Evolutionary conservation across 2,797 vertebrate genomes (phyloP), one percentile per base, ranked within the genome.

Genomic region (Calcarius lapponicus): DNA sequence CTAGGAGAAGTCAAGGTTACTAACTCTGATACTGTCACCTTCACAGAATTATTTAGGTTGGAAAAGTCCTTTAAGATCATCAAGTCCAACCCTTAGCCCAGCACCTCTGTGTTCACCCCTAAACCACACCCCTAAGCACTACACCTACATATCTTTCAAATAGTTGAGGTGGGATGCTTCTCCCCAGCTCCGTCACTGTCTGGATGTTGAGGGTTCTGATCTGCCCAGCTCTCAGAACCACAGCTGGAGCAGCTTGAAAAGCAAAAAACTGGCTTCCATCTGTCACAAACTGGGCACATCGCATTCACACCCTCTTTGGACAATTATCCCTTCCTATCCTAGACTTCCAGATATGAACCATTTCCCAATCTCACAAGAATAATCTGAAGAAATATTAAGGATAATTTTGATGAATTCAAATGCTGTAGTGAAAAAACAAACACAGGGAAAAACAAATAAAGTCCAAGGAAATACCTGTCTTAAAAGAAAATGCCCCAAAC

Each of bases 371-470:
- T 71, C n/a, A 34, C 11, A 78, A 4, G 9, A 50, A 67, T 12
- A 45, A 62, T 13, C 13, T 74, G 17, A 78, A 86, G 32, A 84
- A 67, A 36, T 26, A 32, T 16, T 67, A 67, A 45, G 20, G 3
- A 66, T 42, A 57, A 66, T 60, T 70, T 29, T 8, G 6, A 62
- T 36, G 8, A 78, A 6, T 70, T 93, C 53, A 56, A 51, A 62
- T 60, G 20, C 43, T 48, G 17, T 2, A 78, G 1, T 31, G 34
- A 26, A 67, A 66, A 94, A 51, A 45, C 42, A 34, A 15, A 62
- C 3, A 10, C 0, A 7, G 3, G 4, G 7, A 2, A 11, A 24
- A 21, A 60, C 9, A 51, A 74, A 66, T 2, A 36, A 60, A 72
- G 6, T 9, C 19, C 8, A 40, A 51, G 22, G 16, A 73, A 79